Evolutionary conservation across 2,888 invertebrate genomes (phyloP).

Genomic region (Eristalis arbustorum): DNA sequence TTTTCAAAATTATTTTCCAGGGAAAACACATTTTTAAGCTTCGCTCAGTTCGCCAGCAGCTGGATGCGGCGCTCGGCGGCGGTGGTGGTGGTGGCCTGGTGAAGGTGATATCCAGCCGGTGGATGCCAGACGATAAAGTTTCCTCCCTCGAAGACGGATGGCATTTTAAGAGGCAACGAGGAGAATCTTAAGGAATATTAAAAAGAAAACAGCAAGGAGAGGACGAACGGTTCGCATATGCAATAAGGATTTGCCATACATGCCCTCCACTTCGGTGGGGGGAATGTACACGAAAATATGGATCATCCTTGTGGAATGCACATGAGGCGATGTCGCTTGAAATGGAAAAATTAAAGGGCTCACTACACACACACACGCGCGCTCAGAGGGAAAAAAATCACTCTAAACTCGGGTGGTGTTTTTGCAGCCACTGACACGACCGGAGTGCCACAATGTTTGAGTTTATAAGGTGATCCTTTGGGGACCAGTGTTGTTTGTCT

Average conservation of each 20-base stretch:
- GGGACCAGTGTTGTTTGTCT: not conserved
- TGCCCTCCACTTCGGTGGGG: not conserved
- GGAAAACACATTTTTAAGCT: conserved; percentile 44
- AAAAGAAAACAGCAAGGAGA: not conserved
- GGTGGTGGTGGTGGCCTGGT: not conserved
- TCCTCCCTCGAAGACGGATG: not conserved
- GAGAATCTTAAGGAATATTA: not conserved
- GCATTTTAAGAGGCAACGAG: not conserved
- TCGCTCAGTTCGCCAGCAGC: conserved; percentile 7
- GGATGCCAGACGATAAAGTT: not conserved
- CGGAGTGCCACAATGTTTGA: not conserved
- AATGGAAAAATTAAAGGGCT: not conserved
- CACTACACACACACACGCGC: not conserved
- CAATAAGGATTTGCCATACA: not conserved
- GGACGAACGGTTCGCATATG: not conserved
- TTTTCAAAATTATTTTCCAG: conserved; percentile 34
- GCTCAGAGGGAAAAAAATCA: not conserved
- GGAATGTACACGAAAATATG: not conserved
- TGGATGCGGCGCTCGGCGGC: not conserved
- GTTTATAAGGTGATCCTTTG: not conserved
- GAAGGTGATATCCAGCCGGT: not conserved
- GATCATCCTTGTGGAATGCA: not conserved
- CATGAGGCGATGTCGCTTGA: not conserved
- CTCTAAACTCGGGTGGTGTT: not conserved
- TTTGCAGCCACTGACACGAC: not conserved